Base-by-base conservation (phyloP, 2,888 invertebrate species). In the Dryococelus australis region DNA sequence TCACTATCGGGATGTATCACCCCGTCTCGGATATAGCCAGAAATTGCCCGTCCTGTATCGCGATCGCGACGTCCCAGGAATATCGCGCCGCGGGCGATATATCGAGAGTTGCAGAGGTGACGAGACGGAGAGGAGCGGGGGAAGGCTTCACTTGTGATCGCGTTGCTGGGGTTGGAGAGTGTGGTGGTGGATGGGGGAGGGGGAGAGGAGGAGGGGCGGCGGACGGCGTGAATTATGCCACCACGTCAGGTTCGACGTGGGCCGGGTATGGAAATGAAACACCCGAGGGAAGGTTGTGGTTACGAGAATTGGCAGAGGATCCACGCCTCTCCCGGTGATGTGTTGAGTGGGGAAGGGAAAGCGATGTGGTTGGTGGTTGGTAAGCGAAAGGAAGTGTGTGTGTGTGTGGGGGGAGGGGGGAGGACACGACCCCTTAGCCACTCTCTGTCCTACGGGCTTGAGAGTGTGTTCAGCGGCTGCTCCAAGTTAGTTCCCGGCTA, bases 221-320 rank as follows among this genome's bases (percentile, higher is more conserved):
- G 16, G 65, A 16, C n/a, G 65, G 65, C 24, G 65, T n/a, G 65
- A n/a, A 65, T 65, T 65, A 65, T 65, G 2, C 65, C 65, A 65
- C 65, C 65, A n/a, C 65, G n/a, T 65, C 65, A 65, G 65, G 65
- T 65, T 65, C 47, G 65, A n/a, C 8, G 65, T 20, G 8, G 65
- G 13, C 65, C n/a, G 20, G 65, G n/a, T n/a, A n/a, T 65, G 65
- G 65, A 65, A n/a, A 65, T n/a, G 65, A 65, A 65, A 65, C 65
- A n/a, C 65, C n/a, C 65, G 65, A 65, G 65, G 65, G 65, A 65
- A 65, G 65, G 65, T n/a, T 65, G 65, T n/a, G 65, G 65, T n/a
- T 65, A n/a, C n/a, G 65, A n/a, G 65, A 65, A 65, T 65, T n/a
- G 65, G 65, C 65, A 65, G 65, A 65, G 65, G 65, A 65, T 65